Percentiles rank a stretch among this genome's conserved stretches.
Evolutionary conservation across 2,113 vertebrate species (phyloP).

Genomic region (Halcyon malimbica): DNA sequence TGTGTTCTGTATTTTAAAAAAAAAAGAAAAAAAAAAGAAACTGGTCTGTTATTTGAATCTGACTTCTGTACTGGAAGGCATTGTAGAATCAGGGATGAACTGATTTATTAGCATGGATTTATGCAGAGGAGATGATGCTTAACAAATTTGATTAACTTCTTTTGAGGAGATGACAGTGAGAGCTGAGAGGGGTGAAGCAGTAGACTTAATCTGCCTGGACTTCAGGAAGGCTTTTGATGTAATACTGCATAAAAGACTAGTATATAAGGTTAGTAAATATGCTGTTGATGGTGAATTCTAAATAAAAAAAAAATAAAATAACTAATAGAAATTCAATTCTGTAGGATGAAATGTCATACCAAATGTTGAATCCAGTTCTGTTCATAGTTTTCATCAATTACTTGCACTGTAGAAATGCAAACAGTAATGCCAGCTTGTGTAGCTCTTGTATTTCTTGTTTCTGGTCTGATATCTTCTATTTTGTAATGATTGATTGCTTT

Average conservation of each 20-base stretch:
- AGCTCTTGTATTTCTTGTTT: conserved; percentile 25
- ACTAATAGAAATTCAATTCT: conserved; percentile 45
- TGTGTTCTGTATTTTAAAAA: conserved; percentile 39
- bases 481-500: conserved; percentile 4
- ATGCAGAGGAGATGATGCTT: conserved; percentile 69
- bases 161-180: conserved; percentile 74
- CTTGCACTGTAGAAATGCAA: conserved; percentile 35
- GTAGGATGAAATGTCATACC: conserved; percentile 61
- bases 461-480: conserved; percentile 4
- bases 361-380: conserved; percentile 63
- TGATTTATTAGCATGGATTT: conserved; percentile 68
- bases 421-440: conserved; percentile 47
- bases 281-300: conserved; percentile 70
- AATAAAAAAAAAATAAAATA: conserved; percentile 40
- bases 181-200: conserved; percentile 74
- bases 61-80: conserved; percentile 57
- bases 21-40: background rate
- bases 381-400: conserved; percentile 39
- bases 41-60: conserved; percentile 57
- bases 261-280: conserved; percentile 74
- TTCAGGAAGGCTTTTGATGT: conserved; percentile 74
- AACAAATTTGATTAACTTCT: conserved; percentile 76
- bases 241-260: conserved; percentile 74
- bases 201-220: conserved; percentile 75
- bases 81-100: conserved; percentile 65